Conservation (phyloP, 2,888 invertebrate genomes). For the Aphodius sticticus region DNA sequence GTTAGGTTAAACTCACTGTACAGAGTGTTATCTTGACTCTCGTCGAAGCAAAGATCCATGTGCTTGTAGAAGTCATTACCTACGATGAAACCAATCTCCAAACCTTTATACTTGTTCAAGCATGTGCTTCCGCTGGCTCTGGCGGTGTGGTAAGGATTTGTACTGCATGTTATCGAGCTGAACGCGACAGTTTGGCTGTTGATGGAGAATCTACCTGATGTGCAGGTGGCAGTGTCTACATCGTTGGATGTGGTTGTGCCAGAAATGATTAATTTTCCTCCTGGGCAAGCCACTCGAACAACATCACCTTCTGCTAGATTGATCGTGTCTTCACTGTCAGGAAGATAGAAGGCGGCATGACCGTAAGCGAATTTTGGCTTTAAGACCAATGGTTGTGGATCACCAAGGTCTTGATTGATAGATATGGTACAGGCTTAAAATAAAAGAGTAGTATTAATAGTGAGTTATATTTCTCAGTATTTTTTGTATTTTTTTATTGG, state of each 20-base stretch:
- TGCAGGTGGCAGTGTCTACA: slow-evolving; percentile 40
- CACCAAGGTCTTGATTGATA: slow-evolving; percentile 62
- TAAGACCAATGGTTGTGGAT: slow-evolving; percentile 69
- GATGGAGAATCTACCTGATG: slow-evolving; percentile 44
- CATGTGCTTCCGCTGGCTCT: slow-evolving; percentile 60
- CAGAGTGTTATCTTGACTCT: slow-evolving; percentile 60
- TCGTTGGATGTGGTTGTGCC: slow-evolving; percentile 29
- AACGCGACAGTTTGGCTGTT: slow-evolving; percentile 50
- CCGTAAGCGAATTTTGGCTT: slow-evolving; percentile 50
- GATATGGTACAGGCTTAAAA: slow-evolving; percentile 59
- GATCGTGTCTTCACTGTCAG: slow-evolving; percentile 39
- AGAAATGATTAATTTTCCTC: slow-evolving; percentile 38
- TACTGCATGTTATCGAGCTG: slow-evolving; percentile 59
- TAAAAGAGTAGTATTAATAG: neutral
- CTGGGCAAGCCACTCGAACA: slow-evolving; percentile 45
- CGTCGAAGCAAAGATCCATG: slow-evolving; percentile 66
- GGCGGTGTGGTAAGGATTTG: slow-evolving; percentile 58
- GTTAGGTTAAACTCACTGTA: slow-evolving; percentile 64
- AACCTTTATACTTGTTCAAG: slow-evolving; percentile 51
- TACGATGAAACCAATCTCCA: slow-evolving; percentile 63
- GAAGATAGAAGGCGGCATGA: slow-evolving; percentile 42
- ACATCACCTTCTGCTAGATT: slow-evolving; percentile 39
- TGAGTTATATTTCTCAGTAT: neutral
- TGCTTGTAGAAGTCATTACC: slow-evolving; percentile 60
- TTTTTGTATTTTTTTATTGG: too few species aligned